Evolutionary conservation across 2,797 vertebrate species (phyloP).

Genomic region (Pangasius krempfi): DNA sequence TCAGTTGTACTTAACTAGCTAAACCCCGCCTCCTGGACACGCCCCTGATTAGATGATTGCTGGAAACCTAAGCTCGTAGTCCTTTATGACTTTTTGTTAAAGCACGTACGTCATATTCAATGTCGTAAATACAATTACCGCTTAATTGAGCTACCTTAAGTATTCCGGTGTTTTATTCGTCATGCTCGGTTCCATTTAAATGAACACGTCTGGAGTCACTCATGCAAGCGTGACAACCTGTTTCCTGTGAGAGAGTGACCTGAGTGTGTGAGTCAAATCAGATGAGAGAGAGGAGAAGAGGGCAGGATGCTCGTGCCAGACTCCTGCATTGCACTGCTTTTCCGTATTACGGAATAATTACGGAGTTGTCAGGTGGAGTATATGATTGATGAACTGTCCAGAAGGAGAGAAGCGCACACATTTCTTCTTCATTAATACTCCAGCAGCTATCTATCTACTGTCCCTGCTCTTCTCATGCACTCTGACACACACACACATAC

Average conservation of each 20-base stretch:
- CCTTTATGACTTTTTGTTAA: not conserved
- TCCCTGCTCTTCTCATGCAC: not conserved
- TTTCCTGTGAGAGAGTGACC: conserved; percentile 18
- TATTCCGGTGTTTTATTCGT: not conserved
- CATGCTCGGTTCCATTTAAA: conserved; percentile 3
- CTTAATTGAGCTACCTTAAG: not conserved
- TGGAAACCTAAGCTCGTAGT: not conserved
- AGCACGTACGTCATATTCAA: not conserved
- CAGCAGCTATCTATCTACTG: conserved; percentile 38
- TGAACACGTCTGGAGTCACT: not conserved
- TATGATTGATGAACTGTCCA: conserved; percentile 68
- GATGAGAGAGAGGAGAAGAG: conserved; percentile 10
- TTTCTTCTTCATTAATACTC: conserved; percentile 56
- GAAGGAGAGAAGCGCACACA: conserved; percentile 53
- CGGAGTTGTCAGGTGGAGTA: conserved; percentile 58
- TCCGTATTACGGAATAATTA: conserved; percentile 61
- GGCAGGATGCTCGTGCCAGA: not conserved
- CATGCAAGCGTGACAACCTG: not conserved
- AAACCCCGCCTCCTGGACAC: not conserved
- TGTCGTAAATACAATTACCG: not conserved
- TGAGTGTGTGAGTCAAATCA: conserved; percentile 1
- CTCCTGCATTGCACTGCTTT: conserved; percentile 24
- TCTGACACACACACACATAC: conserved; percentile 4
- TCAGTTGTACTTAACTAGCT: not conserved
- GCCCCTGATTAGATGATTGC: not conserved